phyloP scores from a whole-genome alignment of 2,113 vertebrate genomes.

The Eurystomus gularis region DNA sequence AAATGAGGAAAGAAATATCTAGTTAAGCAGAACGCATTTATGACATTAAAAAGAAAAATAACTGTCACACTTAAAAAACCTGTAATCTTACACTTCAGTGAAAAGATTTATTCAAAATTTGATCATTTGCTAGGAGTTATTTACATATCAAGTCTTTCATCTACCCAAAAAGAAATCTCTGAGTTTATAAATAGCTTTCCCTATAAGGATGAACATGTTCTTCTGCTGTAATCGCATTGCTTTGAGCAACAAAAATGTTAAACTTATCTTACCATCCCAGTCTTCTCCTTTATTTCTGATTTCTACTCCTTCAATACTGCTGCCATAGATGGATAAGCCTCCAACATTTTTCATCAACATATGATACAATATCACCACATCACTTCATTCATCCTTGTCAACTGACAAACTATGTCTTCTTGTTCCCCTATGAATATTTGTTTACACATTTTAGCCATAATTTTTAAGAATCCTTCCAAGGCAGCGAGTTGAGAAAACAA shows the following conservation, averaged over 20 bases:
- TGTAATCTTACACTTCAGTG: neutral
- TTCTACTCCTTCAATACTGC: neutral
- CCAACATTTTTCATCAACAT: neutral
- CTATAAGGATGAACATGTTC: conserved; percentile 3
- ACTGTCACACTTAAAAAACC: neutral
- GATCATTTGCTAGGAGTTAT: neutral
- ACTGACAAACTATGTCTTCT: neutral
- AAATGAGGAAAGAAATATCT: neutral
- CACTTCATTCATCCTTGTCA: neutral
- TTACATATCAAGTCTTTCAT: conserved; percentile 23
- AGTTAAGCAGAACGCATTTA: neutral
- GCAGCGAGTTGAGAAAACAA: neutral
- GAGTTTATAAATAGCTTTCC: conserved; percentile 30
- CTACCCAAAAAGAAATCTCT: conserved; percentile 6
- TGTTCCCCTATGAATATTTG: neutral
- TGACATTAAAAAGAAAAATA: neutral
- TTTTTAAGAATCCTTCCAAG: neutral
- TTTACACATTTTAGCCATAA: neutral
- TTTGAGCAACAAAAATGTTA: conserved; percentile 6
- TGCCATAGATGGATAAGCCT: neutral
- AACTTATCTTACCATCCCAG: neutral
- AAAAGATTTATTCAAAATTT: conserved; percentile 20
- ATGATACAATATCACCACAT: neutral
- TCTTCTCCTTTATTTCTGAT: neutral
- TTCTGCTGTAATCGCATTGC: neutral